Percentiles rank a stretch among this genome's conserved stretches.
phyloP scores from a whole-genome alignment of 2,797 vertebrate genomes.

The Coracias cyanogaster region DNA sequence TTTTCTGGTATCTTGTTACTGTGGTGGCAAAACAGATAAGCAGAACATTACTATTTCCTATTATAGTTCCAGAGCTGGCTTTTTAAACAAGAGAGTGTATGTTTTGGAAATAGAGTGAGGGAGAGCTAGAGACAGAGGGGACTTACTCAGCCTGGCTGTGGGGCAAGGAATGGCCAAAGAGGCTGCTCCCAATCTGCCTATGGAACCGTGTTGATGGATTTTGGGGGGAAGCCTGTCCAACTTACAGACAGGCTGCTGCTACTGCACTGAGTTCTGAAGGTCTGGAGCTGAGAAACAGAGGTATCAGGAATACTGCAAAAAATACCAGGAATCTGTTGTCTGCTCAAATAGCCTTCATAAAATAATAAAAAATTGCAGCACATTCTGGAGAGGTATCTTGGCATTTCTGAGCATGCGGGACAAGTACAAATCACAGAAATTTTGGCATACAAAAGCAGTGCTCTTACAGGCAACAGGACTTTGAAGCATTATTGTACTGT shows the following conservation, averaged over 20 bases:
- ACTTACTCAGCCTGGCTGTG: neutral
- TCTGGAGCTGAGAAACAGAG: neutral
- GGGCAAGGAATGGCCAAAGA: neutral
- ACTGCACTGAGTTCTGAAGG: neutral
- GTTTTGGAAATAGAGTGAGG: neutral
- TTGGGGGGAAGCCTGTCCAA: neutral
- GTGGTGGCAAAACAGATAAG: neutral
- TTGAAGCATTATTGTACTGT: neutral
- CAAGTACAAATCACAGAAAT: neutral
- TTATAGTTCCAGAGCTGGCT: neutral
- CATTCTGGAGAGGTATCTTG: neutral
- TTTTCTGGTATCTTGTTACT: slow-evolving; percentile 5
- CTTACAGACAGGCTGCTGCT: neutral
- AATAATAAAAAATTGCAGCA: neutral
- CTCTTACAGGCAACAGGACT: neutral
- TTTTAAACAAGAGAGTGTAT: neutral
- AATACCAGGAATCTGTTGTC: fast-evolving
- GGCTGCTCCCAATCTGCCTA: neutral
- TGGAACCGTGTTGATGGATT: neutral
- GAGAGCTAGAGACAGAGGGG: neutral
- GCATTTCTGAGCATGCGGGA: neutral
- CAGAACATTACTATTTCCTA: neutral
- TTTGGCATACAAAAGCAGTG: neutral
- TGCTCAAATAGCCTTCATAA: neutral
- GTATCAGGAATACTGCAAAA: neutral